Evolutionary conservation across 2,113 vertebrate genomes (phyloP), one percentile per base, ranked within the genome.

Genomic region (Baryphthengus martii): DNA sequence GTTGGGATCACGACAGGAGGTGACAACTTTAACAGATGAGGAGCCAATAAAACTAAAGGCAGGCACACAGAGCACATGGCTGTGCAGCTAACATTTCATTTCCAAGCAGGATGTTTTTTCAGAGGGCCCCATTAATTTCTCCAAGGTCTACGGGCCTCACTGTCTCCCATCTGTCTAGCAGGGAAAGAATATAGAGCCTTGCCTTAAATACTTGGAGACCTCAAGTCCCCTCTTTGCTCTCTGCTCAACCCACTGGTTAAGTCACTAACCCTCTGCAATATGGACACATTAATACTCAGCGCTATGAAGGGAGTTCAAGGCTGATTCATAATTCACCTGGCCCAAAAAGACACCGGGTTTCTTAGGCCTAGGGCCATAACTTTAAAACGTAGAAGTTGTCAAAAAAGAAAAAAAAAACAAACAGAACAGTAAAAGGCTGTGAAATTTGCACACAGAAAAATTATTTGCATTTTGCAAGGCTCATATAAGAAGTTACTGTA

Each of bases 301-400:
- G 4, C 89, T 91, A 87, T 59, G 61, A 96, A 95, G 58, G 93
- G 65, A 95, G 94, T 96, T 97, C 96, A 96, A 93, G 95, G 96
- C 86, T 92, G 94, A 93, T 94, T 95, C 93, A 95, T 94, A 95
- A 95, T 92, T 96, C 92, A 93, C 95, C 91, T 94, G 85, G 88
- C 65, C 93, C 95, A 93, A 96, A 96, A 94, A 97, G 95, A 95
- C 95, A 94, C 42, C 8, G 39, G 44, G 79, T 86, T 94, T 88
- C 90, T 86, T 59, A 77, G 75, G 68, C 72, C 52, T 16, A 13
- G 13, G 39, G 93, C 79, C 72, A 52, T 95, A 96, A 93, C 78
- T 96, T 94, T 91, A 93, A 96, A 96, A 94, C 47, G 82, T 78
- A 96, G 79, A 92, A 77, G 79, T 88, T 91, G 95, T 94, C 90